These are phyloP conservation scores for Strigamia crassipes DNA, from an alignment of 2,888 invertebrate genomes.

Conservation along the genomic window DNA sequence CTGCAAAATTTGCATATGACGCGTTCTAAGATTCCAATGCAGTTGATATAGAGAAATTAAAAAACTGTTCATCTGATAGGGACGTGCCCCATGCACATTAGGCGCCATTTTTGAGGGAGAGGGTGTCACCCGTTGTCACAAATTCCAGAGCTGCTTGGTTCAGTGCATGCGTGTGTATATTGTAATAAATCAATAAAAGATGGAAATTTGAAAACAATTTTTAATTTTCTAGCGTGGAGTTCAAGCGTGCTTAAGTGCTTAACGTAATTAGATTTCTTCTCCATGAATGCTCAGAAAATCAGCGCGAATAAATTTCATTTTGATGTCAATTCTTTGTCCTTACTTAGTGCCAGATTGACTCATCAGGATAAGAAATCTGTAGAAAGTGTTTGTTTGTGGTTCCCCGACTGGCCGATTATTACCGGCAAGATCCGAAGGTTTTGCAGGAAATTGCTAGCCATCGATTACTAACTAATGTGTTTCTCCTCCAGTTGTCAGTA, in stretches of 20 bases:
- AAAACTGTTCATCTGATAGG: no score
- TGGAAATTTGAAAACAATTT: no score
- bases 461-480: slow-evolving; percentile 87
- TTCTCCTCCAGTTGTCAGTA: slow-evolving; percentile 92
- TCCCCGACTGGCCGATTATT: slow-evolving; percentile 94
- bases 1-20: no score
- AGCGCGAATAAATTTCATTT: slow-evolving; percentile 92
- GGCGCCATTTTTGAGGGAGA: no score
- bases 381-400: slow-evolving; percentile 94
- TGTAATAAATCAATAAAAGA: no score
- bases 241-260: slow-evolving; percentile 92
- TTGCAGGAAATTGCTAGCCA: slow-evolving; percentile 92
- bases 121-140: no score
- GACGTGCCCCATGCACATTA: no score
- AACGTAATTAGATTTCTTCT: slow-evolving; percentile 97
- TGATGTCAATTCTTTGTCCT: slow-evolving; percentile 82
- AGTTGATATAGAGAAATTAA: no score
- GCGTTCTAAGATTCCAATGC: no score
- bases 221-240: slow-evolving; percentile 78
- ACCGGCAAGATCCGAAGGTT: slow-evolving; percentile 86
- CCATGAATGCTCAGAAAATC: slow-evolving; percentile 94
- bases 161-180: no score
- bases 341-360: slow-evolving; percentile 72
- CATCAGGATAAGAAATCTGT: slow-evolving; percentile 93
- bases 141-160: no score